Evolutionary conservation across 2,888 invertebrate genomes (phyloP).

Genomic region (Hirudinaria manillensis): DNA sequence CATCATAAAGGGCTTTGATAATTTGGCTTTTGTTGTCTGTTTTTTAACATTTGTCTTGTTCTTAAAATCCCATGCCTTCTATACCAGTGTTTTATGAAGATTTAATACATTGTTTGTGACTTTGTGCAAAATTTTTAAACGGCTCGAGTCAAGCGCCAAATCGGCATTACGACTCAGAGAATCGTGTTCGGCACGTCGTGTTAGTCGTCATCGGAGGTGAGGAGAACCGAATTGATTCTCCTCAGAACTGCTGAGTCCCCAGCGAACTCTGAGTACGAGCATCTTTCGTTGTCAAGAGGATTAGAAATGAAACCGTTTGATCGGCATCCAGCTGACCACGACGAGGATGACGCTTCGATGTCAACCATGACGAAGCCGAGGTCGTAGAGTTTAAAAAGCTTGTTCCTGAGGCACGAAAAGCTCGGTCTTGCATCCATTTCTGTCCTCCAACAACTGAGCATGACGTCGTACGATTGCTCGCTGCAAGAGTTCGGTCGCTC

Average conservation of each 20-base stretch:
- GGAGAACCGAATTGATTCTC: not conserved
- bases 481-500: not conserved
- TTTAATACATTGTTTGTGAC: too few species aligned
- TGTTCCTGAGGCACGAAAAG: constrained; percentile 4
- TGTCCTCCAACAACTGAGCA: constrained; percentile 4
- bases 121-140: too few species aligned
- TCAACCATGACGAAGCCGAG: constrained; percentile 1
- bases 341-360: not conserved
- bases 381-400: not conserved
- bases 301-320: not conserved
- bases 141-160: too few species aligned
- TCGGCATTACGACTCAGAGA: too few species aligned
- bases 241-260: too few species aligned
- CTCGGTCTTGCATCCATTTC: not conserved
- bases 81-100: too few species aligned
- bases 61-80: too few species aligned
- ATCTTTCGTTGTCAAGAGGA: not conserved
- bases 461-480: not conserved
- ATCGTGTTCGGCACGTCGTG: too few species aligned
- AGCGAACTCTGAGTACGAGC: not conserved
- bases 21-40: too few species aligned
- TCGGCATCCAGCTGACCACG: constrained; percentile 10
- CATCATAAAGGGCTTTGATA: too few species aligned
- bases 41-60: too few species aligned
- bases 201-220: not conserved